phyloP scores from a whole-genome alignment of 2,113 vertebrate genomes.

The Phylloscopus trochiloides region DNA sequence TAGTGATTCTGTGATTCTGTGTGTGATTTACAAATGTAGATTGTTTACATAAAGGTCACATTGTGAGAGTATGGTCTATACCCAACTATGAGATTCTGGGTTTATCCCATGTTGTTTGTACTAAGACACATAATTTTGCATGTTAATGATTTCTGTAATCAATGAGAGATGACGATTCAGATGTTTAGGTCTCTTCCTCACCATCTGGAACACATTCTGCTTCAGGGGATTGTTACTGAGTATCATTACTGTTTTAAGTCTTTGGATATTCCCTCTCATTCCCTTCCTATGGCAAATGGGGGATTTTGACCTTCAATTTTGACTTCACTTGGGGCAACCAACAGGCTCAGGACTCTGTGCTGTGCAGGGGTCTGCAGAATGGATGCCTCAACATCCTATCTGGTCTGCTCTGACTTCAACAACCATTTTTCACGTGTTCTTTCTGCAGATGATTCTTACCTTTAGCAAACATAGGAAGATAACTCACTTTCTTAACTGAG shows the following conservation, averaged over 20 bases:
- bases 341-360: not conserved
- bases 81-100: not conserved
- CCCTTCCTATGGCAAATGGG: not conserved
- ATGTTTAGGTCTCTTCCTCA: not conserved
- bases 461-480: not conserved
- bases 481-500: not conserved
- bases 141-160: not conserved
- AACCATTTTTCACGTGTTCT: not conserved
- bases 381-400: not conserved
- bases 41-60: not conserved
- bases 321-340: not conserved
- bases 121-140: not conserved
- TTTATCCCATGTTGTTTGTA: not conserved
- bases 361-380: not conserved
- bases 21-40: not conserved
- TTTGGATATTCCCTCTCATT: not conserved
- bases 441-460: not conserved
- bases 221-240: not conserved
- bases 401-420: not conserved
- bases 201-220: not conserved
- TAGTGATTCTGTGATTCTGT: not conserved
- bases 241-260: not conserved
- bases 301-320: not conserved
- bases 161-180: not conserved
- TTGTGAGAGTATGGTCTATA: not conserved